Evolutionary conservation across 1,140 invertebrate genomes (phyloP), one percentile per base, ranked within the genome.

Genomic region (Thaumetopoea pityocampa): DNA sequence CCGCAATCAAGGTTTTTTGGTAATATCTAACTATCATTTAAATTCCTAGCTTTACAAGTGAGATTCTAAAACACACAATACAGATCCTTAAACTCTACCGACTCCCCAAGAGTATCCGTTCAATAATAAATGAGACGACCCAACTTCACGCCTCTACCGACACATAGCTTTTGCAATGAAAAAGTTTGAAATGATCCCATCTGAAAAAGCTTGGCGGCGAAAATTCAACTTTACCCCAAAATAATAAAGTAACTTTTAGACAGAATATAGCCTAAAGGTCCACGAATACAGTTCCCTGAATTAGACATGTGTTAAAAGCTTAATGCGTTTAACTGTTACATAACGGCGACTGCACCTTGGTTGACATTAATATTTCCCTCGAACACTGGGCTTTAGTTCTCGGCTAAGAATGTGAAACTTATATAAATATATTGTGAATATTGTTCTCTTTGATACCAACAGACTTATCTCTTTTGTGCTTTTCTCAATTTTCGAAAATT

Each of bases 241-340:
- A n/a, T n/a, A n/a, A n/a, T n/a, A n/a, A n/a, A n/a, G n/a, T n/a
- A n/a, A n/a, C n/a, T n/a, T n/a, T n/a, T n/a, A n/a, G n/a, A n/a
- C n/a, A n/a, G n/a, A n/a, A n/a, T n/a, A n/a, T 5, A 8, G 3
- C 8, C n/a, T 33, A 45, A 67, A 59, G 51, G 56, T 61, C 37
- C 32, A 43, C 52, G 42, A 34, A 35, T 47, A 36, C 46, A 49
- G 33, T 45, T 18, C 47, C 32, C 48, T 77, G 72, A 80, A 77
- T 80, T 77, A 76, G 67, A 67, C 67, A 77, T 74, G 72, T 72
- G 76, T 65, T 81, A 78, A 80, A 73, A 77, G 76, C 72, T 70
- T 72, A 69, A 74, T 73, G 62, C 64, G 69, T 48, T 77, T 69
- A 70, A 70, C 67, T 70, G 59, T 41, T 48, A 65, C 56, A 46